phyloP scores from a whole-genome alignment of 2,797 vertebrate species.

The Potorous gilbertii region DNA sequence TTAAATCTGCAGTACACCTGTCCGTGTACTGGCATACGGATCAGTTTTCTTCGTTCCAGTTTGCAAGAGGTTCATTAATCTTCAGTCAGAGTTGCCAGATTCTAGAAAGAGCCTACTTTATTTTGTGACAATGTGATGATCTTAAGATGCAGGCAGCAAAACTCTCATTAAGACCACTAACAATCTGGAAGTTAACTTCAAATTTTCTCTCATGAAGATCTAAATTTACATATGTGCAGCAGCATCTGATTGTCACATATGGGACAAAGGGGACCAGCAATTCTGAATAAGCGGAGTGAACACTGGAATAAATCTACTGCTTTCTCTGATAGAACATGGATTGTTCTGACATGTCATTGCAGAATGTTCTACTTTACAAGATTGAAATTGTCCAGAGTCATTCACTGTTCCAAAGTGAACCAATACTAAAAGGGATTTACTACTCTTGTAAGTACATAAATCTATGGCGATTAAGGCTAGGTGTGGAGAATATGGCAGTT shows the following conservation, averaged over 20 bases:
- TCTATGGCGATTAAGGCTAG: constrained; percentile 67
- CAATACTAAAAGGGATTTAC: constrained; percentile 79
- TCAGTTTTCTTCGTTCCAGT: constrained; percentile 9
- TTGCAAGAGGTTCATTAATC: constrained; percentile 43
- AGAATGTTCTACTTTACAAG: constrained; percentile 61
- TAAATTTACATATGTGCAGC: constrained; percentile 35
- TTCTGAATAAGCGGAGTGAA: constrained; percentile 31
- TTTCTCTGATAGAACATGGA: constrained; percentile 38
- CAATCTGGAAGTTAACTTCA: constrained; percentile 55
- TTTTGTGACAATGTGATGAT: background rate
- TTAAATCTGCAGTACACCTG: background rate
- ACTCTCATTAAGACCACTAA: constrained; percentile 32
- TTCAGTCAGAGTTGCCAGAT: constrained; percentile 36
- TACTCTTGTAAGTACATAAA: constrained; percentile 65
- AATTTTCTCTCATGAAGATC: constrained; percentile 57
- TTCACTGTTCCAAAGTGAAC: constrained; percentile 66
- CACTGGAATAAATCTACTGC: constrained; percentile 64
- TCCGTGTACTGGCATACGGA: background rate
- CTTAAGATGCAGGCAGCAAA: constrained; percentile 17
- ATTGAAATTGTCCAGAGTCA: constrained; percentile 71
- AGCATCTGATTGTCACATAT: background rate
- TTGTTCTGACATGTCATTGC: constrained; percentile 64
- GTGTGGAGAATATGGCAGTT: constrained; percentile 56
- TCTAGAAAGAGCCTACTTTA: background rate
- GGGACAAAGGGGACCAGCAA: constrained; percentile 27